phyloP scores from a whole-genome alignment of 2,888 invertebrate genomes.

The Rugalucina vietnamica region DNA sequence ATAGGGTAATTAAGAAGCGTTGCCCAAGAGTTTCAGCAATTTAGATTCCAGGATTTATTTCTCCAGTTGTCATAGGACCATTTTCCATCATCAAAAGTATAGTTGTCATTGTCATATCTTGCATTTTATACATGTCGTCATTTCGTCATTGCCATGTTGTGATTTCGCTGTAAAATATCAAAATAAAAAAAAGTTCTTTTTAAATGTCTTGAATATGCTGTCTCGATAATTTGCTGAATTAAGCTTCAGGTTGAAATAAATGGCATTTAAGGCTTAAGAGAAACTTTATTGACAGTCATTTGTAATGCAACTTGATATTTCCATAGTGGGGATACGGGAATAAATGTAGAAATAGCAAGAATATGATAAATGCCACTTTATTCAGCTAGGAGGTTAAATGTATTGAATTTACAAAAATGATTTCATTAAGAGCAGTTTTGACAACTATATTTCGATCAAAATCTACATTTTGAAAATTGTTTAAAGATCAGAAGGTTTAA shows the following conservation, averaged over 20 bases:
- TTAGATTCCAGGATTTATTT: not conserved
- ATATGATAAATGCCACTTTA: conserved; percentile 9
- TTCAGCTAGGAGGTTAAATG: not conserved
- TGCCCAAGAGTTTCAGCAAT: not conserved
- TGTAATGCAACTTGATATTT: too few relatives aligned
- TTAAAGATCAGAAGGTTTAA: too few relatives aligned
- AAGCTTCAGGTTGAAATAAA: conserved; percentile 3
- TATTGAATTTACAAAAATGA: not conserved
- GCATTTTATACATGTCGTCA: not conserved
- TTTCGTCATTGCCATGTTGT: conserved; percentile 14
- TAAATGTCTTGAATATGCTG: not conserved
- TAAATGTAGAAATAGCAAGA: too few relatives aligned
- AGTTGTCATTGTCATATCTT: not conserved
- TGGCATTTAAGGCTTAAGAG: too few relatives aligned
- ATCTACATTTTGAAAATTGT: too few relatives aligned
- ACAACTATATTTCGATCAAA: too few relatives aligned
- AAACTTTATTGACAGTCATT: too few relatives aligned
- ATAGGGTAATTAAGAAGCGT: not conserved
- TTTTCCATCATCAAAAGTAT: not conserved
- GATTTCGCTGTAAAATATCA: not conserved
- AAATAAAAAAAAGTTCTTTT: not conserved
- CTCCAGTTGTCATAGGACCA: not conserved
- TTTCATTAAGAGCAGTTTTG: not conserved
- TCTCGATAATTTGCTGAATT: not conserved
- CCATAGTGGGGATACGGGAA: too few relatives aligned